Base-by-base conservation (phyloP, 2,888 invertebrate species). In the Cantharis flavilabris region DNA sequence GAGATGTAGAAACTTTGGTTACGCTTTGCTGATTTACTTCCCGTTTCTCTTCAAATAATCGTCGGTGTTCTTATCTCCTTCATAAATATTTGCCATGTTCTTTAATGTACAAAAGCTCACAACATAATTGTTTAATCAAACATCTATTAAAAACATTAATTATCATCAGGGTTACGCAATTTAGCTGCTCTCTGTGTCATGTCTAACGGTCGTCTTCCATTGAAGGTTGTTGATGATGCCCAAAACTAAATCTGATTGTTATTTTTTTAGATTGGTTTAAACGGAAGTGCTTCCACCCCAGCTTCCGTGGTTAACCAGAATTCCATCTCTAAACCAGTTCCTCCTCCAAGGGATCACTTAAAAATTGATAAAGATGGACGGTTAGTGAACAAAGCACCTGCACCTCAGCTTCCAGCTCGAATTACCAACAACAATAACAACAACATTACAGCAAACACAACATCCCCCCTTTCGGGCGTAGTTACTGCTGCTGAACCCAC, bases 351-450 rank as follows among this genome's bases (percentile, higher is more conserved):
- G 82, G 93, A 93, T 88, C 93, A 93, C 84, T 87, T 92, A 80
- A 90, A 91, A 79, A 90, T 91, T 81, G 92, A 92, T 83, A 91
- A 92, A 84, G 92, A 92, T 83, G 90, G 90, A 14, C 89, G 92
- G 62, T 87, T 91, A 79, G 90, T 91, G 80, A 93, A 93, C 86
- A 87, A 93, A 87, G 90, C 95, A 77, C 92, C 93, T 16, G 92
- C 92, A 80, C 92, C 95, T 80, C 89, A 92, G 87, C 87, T 92
- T 87, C 93, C 95, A 79, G 93, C 93, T 82, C 91, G 94, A 80
- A 89, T 90, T 84, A 88, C 88, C 71, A 88, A 88, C 81, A 90
- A 90, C 85, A 91, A 90, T 83, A 89, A 89, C 81, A 89, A 89
- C 83, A 84, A 80, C 70, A 79, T 82, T 72, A 79, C 83, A 14